Base-by-base conservation (phyloP, 2,113 vertebrate species). In the Neofelis nebulosa region DNA sequence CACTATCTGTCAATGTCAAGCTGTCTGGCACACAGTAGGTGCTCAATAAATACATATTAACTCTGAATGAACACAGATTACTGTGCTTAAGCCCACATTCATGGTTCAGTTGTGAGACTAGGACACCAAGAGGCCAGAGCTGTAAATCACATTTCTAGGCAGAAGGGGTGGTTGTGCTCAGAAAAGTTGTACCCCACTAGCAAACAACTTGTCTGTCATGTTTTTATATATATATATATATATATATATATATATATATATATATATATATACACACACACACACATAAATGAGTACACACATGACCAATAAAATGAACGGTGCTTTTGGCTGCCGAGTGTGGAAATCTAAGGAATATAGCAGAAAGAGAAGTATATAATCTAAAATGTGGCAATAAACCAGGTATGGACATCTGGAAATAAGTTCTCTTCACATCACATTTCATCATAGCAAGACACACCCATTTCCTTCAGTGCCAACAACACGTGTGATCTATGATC, bases 281-380 rank as follows among this genome's bases (percentile, higher is more conserved):
- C 7, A 61, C 0, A 61, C 6, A 23, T 23, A 38, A 65, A 41
- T 82, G 61, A 73, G 16, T 92, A 7, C 13, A 94, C 31, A 48
- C 4, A 89, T 18, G n/a, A 97, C 89, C 82, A 89, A 79, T 83
- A 79, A 84, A 96, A 81, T 16, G 8, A 95, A 91, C 78, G 13
- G 15, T 93, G 69, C 16, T 80, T 90, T 81, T 71, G 68, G 27
- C 57, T 91, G 36, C 21, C 9, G 92, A 89, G 14, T 90, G 11
- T 86, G 4, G 45, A 92, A 92, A 81, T 29, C 14, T 48, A 16
- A 66, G 33, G 57, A 95, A 84, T 38, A 91, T 14, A 65, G 12
- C 21, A 95, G 10, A 94, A 85, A n/a, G 23, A 57, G 92, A 86
- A 73, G 1, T 38, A 71, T 45, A 66, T 36, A 95, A 78, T 45